A percentile compares a stretch with the other conserved stretches of the same genome.
These are phyloP conservation scores for Protodeltote pygarga DNA, from an alignment of 2,888 invertebrate species.

Conservation along the genomic window DNA sequence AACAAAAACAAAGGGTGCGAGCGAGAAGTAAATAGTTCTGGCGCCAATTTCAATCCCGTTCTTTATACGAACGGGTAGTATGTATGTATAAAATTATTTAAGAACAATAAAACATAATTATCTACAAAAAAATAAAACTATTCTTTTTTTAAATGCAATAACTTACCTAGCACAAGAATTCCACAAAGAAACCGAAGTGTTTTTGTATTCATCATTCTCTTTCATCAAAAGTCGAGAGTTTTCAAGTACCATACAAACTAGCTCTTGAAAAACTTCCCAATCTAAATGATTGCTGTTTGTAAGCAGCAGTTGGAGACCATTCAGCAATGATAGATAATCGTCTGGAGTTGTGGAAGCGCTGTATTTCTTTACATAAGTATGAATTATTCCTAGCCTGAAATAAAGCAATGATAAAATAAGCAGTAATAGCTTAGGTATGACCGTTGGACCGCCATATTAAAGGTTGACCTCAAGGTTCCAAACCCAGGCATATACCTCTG, in stretches of 20 bases:
- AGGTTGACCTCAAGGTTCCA: too few relatives aligned
- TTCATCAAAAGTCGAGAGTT: constrained; percentile 34
- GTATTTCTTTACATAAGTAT: constrained; percentile 67
- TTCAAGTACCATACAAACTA: constrained; percentile 57
- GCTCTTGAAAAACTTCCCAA: constrained; percentile 63
- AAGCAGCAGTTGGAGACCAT: constrained; percentile 61
- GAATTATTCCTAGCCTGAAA: constrained; percentile 73
- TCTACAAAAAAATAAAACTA: too few relatives aligned
- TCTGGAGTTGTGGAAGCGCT: constrained; percentile 49
- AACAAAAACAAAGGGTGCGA: too few relatives aligned
- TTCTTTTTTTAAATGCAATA: too few relatives aligned
- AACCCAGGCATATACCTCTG: too few relatives aligned
- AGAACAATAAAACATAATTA: too few relatives aligned
- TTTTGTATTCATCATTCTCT: constrained; percentile 49
- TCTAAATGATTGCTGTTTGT: constrained; percentile 55
- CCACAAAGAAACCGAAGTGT: constrained; percentile 64
- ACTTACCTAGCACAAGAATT: constrained; percentile 78
- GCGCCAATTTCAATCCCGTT: too few relatives aligned
- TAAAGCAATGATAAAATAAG: constrained; percentile 23
- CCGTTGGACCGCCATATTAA: too few relatives aligned
- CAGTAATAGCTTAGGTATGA: background rate
- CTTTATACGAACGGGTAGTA: too few relatives aligned
- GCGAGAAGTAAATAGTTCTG: too few relatives aligned
- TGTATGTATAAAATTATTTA: too few relatives aligned
- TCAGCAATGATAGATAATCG: constrained; percentile 63